These are phyloP conservation scores for Lapara coniferarum DNA, from an alignment of 2,888 invertebrate species.

Conservation along the genomic window DNA sequence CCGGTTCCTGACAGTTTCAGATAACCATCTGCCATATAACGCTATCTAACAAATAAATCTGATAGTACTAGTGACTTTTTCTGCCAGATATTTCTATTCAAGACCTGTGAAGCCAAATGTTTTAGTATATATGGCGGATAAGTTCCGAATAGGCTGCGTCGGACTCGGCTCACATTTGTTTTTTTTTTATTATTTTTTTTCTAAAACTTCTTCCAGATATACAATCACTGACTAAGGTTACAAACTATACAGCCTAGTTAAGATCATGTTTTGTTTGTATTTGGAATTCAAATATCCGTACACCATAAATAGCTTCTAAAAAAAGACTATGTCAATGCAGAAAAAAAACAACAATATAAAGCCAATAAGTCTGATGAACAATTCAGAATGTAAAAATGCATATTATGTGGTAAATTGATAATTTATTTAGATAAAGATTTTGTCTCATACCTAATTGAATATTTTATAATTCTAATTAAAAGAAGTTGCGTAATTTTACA, in stretches of 20 bases:
- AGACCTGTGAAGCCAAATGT: too few species aligned
- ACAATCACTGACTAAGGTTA: too few species aligned
- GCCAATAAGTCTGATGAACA: background rate
- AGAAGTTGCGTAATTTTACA: background rate
- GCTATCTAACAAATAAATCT: too few species aligned
- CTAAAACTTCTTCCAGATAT: too few species aligned
- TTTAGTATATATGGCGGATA: too few species aligned
- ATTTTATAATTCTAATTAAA: background rate
- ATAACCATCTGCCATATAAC: too few species aligned
- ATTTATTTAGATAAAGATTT: constrained; percentile 7
- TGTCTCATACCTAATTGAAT: background rate
- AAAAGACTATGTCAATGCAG: background rate
- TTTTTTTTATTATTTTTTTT: too few species aligned
- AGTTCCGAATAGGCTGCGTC: too few species aligned
- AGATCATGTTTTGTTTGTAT: background rate
- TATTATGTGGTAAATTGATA: constrained; percentile 10
- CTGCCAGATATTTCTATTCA: too few species aligned
- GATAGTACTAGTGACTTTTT: too few species aligned
- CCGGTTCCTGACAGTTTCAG: too few species aligned
- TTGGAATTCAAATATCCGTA: background rate
- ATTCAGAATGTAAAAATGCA: background rate
- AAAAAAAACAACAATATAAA: background rate
- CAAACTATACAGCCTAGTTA: background rate
- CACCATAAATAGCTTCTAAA: background rate
- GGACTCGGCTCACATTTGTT: too few species aligned